Evolutionary conservation across 2,113 vertebrate species (phyloP).

Genomic region (Elachura formosa): DNA sequence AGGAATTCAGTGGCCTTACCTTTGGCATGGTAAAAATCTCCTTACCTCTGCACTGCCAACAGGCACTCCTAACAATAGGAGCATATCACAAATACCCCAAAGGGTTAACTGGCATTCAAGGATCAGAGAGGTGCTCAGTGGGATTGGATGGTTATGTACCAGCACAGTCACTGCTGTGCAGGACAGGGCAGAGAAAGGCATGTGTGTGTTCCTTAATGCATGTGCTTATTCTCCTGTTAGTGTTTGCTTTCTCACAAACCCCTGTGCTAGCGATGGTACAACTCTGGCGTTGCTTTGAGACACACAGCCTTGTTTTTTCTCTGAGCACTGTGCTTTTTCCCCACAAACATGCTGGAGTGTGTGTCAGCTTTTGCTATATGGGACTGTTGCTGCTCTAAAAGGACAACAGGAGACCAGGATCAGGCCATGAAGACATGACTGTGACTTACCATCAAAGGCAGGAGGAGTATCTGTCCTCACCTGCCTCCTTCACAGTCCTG

Average conservation of each 20-base stretch:
- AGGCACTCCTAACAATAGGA: background rate
- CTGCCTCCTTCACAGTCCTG: background rate
- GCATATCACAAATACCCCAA: background rate
- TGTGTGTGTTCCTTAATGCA: background rate
- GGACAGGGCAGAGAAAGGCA: background rate
- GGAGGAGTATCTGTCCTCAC: background rate
- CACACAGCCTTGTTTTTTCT: background rate
- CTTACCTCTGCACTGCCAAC: background rate
- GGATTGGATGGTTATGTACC: accelerated
- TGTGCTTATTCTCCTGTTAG: background rate
- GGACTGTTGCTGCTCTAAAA: background rate
- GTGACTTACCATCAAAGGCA: background rate
- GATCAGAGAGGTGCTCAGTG: background rate
- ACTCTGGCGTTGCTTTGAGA: background rate
- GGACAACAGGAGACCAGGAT: background rate
- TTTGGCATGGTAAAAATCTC: background rate
- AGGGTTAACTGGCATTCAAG: background rate
- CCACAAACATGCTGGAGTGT: background rate
- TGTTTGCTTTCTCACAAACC: background rate
- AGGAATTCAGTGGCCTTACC: background rate
- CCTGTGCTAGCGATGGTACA: background rate
- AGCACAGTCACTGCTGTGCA: background rate
- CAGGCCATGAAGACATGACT: background rate
- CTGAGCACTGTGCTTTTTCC: background rate
- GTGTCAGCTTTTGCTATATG: background rate